Conservation (phyloP, 1,140 invertebrate species). For the Trissolcus basalis region DNA sequence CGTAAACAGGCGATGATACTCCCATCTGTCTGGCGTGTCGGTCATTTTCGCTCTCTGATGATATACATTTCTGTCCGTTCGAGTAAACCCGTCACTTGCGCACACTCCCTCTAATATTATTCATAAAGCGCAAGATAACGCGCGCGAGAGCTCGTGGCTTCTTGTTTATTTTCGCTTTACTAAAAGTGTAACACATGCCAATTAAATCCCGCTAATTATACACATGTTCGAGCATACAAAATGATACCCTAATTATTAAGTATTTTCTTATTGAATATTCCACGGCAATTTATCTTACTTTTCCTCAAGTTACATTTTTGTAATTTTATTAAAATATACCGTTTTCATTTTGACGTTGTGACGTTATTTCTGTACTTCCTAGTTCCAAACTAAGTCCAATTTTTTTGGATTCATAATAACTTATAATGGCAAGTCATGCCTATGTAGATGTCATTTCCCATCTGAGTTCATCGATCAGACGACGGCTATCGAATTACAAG, state of each 20-base stretch:
- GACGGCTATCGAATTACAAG: constrained; percentile 46
- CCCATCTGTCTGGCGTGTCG: constrained; percentile 34
- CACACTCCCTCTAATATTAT: constrained; percentile 48
- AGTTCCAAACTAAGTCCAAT: neutral
- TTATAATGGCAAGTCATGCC: constrained; percentile 23
- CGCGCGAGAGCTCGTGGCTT: constrained; percentile 1
- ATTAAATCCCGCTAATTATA: constrained; percentile 20
- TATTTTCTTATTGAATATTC: constrained; percentile 9
- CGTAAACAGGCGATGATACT: constrained; percentile 38
- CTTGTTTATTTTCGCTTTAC: constrained; percentile 35
- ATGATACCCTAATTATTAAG: neutral
- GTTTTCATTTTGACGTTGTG: no score
- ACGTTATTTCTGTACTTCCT: no score
- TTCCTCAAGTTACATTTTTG: no score
- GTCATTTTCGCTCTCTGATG: constrained; percentile 50
- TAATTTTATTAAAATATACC: no score
- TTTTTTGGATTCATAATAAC: constrained; percentile 21
- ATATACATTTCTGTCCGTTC: constrained; percentile 54
- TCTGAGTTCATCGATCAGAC: constrained; percentile 40
- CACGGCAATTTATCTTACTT: no score
- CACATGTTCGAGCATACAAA: neutral
- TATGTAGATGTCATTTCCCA: constrained; percentile 36
- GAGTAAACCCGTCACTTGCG: constrained; percentile 49
- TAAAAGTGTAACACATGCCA: constrained; percentile 42
- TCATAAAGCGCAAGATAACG: constrained; percentile 26